These are phyloP conservation scores for Tinea trinotella DNA, from an alignment of 2,888 invertebrate genomes.

Conservation along the genomic window DNA sequence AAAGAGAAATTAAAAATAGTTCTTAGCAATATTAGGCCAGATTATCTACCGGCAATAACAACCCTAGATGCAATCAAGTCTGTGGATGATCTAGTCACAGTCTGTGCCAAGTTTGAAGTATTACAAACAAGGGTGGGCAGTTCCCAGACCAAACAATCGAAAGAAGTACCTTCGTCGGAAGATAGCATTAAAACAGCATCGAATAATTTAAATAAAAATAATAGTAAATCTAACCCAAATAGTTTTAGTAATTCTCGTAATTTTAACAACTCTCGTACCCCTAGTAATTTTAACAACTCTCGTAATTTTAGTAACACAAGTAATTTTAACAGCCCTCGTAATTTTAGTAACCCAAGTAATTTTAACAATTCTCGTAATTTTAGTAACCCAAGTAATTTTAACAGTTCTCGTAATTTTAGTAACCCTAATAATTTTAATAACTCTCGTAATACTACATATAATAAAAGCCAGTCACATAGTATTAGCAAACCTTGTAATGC, in stretches of 20 bases:
- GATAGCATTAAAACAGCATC: no score
- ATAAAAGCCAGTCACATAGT: neutral
- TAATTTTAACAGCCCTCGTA: neutral
- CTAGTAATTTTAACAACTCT: neutral
- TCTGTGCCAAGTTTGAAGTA: neutral
- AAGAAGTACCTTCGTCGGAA: no score
- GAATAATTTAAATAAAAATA: no score
- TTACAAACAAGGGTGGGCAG: neutral
- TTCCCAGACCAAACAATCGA: no score
- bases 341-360: neutral
- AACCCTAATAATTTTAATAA: neutral
- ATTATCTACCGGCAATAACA: conserved; percentile 4
- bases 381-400: neutral
- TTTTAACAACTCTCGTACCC: neutral
- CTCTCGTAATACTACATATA: neutral
- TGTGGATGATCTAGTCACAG: neutral
- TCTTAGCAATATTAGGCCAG: conserved; percentile 19
- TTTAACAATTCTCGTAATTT: neutral
- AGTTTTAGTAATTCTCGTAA: no score
- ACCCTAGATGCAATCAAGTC: neutral
- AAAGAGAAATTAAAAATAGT: conserved; percentile 26
- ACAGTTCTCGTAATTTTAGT: neutral
- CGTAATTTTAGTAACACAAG: neutral
- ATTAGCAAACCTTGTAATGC: no score
- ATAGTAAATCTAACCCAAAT: no score